Evolutionary conservation across 37 sponge, comb jelly and placozoan species (phyloP).

Genomic region (Hormiphora californensis): DNA sequence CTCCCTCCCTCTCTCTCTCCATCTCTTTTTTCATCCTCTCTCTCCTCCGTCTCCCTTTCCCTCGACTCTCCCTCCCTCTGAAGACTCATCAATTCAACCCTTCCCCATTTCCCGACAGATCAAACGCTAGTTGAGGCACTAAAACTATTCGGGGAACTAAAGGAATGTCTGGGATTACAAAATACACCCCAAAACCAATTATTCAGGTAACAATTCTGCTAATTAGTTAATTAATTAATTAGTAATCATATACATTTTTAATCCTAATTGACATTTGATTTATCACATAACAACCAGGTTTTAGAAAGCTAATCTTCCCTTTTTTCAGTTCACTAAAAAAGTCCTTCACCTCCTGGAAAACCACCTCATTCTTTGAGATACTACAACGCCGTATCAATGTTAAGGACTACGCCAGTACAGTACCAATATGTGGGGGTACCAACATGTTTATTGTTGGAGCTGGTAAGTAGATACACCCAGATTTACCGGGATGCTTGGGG

Average conservation of each 20-base stretch:
- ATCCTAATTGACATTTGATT: neutral
- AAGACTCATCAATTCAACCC: no score
- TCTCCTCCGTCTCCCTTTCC: no score
- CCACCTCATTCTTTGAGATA: slow-evolving; percentile 33
- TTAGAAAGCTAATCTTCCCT: neutral
- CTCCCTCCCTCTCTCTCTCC: no score
- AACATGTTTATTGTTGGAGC: slow-evolving; percentile 32
- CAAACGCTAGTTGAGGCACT: neutral
- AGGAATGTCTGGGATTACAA: neutral
- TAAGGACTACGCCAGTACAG: slow-evolving; percentile 27
- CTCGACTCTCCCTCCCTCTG: no score
- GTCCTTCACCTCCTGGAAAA: slow-evolving; percentile 10
- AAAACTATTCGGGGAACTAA: neutral
- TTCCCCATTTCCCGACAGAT: no score
- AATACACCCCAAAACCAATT: neutral
- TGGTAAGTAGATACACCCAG: neutral
- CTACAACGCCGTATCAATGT: slow-evolving; percentile 17
- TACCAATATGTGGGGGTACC: neutral
- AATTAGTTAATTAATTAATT: neutral
- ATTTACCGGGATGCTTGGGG: no score
- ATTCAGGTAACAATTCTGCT: neutral
- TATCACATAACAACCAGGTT: neutral
- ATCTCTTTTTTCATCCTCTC: no score
- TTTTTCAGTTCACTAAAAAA: neutral
- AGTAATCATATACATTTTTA: neutral